phyloP scores from a whole-genome alignment of 2,113 vertebrate genomes.

The crab-eating macaque (Macaca fascicularis) region T2T-MFA8v1.1 NC_088375.1:162647001-162647500 shows the following conservation, averaged over 20 bases:
- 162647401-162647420: not conserved
- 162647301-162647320: not conserved
- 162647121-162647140: constrained; percentile 62
- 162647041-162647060: constrained; percentile 69
- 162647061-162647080: constrained; percentile 67
- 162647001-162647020: constrained; percentile 67
- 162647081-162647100: constrained; percentile 58
- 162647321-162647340: not conserved
- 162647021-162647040: constrained; percentile 69
- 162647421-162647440: not conserved
- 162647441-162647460: not conserved
- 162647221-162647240: not conserved
- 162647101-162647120: constrained; percentile 69
- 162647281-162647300: not conserved
- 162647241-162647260: not conserved
- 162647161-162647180: constrained; percentile 42
- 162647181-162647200: constrained; percentile 4
- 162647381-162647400: not conserved
- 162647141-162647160: constrained; percentile 55
- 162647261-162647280: not conserved
- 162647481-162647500: constrained; percentile 1
- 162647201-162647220: not conserved
- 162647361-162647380: not conserved
- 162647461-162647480: not conserved
- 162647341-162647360: not conserved